Evolutionary conservation across 2,888 invertebrate species (phyloP).

Genomic region (Anoplius nigerrimus): DNA sequence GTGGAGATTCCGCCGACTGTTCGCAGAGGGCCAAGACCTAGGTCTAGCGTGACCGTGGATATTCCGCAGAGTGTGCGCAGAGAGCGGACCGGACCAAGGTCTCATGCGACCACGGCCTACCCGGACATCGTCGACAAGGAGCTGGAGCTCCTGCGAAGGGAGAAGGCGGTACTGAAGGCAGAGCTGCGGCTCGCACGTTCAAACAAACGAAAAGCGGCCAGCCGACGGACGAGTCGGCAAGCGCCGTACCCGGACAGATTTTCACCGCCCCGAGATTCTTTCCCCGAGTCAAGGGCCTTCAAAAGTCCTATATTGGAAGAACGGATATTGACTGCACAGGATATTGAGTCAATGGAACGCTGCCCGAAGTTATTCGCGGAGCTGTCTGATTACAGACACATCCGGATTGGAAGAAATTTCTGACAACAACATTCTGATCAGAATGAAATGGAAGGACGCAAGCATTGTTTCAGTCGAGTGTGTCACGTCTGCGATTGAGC

Average conservation of each 20-base stretch:
- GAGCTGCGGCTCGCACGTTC: not conserved
- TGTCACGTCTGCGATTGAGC: not conserved
- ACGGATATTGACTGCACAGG: too few relatives aligned
- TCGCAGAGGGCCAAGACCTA: not conserved
- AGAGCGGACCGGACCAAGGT: not conserved
- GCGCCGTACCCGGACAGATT: not conserved
- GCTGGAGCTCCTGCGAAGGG: not conserved
- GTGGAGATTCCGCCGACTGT: not conserved
- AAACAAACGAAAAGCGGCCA: not conserved
- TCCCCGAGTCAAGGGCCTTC: too few relatives aligned
- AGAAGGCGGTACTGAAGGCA: not conserved
- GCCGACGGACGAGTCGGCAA: not conserved
- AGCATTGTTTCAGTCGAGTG: not conserved
- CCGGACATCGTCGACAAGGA: not conserved
- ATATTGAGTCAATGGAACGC: too few relatives aligned
- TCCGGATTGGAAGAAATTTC: not conserved
- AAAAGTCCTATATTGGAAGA: too few relatives aligned
- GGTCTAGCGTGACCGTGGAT: not conserved
- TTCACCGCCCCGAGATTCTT: not conserved
- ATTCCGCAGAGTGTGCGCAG: not conserved
- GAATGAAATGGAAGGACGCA: not conserved
- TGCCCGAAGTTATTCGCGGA: too few relatives aligned
- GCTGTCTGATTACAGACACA: too few relatives aligned
- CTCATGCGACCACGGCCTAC: not conserved
- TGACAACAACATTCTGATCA: not conserved